A percentile compares a stretch with the other conserved stretches of the same genome.
Evolutionary conservation across 2,797 vertebrate species (phyloP).

Genomic region (Dryobates pubescens): DNA sequence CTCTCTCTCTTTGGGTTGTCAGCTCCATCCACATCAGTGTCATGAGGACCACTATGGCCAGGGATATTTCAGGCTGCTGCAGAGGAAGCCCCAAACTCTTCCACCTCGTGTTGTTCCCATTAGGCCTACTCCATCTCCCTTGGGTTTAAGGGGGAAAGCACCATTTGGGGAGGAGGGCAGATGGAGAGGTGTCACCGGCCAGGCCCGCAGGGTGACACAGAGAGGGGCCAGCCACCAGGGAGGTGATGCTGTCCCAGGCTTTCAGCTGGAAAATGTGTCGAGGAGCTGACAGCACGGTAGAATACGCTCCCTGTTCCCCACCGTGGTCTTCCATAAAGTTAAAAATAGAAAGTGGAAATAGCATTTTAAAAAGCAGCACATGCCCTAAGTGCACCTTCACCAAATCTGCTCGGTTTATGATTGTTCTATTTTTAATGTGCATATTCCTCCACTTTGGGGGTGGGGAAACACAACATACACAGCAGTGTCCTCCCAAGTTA

Average conservation of each 20-base stretch:
- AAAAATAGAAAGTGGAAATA: constrained; percentile 51
- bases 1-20: rapidly evolving
- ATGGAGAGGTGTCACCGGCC: background rate
- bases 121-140: background rate
- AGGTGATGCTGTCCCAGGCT: background rate
- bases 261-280: background rate
- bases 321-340: constrained; percentile 2
- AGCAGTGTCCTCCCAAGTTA: background rate
- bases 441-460: background rate
- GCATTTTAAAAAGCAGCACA: background rate
- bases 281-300: background rate
- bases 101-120: rapidly evolving
- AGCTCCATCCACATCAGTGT: rapidly evolving
- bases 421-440: background rate
- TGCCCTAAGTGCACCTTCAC: background rate
- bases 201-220: rapidly evolving
- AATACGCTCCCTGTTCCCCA: background rate
- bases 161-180: background rate
- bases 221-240: background rate
- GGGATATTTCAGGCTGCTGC: background rate
- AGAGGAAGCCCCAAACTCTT: background rate
- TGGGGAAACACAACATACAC: background rate
- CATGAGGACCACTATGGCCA: background rate
- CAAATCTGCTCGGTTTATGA: background rate
- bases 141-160: background rate